These are phyloP conservation scores for Tragelaphus strepsiceros DNA, from an alignment of 2,113 vertebrate genomes.

Conservation along the genomic window DNA sequence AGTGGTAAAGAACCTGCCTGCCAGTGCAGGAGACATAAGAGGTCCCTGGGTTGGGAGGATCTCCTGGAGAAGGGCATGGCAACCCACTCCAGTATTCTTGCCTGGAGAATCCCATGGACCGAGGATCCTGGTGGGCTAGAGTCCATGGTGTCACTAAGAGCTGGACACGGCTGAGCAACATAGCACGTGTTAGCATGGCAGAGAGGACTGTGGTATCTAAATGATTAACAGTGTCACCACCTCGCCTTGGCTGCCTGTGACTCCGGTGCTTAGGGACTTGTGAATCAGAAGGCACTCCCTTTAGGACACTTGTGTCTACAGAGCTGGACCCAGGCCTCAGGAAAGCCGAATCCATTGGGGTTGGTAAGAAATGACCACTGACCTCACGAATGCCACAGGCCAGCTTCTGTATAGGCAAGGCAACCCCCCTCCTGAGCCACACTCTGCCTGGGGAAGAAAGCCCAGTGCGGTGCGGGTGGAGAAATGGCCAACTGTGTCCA, in stretches of 20 bases:
- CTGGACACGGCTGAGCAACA: not conserved
- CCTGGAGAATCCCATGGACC: not conserved
- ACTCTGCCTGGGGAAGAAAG: not conserved
- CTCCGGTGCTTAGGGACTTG: not conserved
- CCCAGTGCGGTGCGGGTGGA: fast-evolving
- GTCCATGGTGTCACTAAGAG: not conserved
- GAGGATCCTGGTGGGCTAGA: not conserved
- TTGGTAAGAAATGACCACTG: not conserved
- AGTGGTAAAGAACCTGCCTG: not conserved
- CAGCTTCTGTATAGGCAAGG: not conserved
- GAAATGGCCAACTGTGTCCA: not conserved
- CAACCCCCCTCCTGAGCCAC: fast-evolving
- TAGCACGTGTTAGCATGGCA: not conserved
- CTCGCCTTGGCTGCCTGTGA: not conserved
- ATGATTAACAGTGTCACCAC: not conserved
- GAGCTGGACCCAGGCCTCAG: fast-evolving
- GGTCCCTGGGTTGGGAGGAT: not conserved
- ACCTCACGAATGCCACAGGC: fast-evolving
- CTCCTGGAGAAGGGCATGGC: not conserved
- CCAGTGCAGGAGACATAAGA: not conserved
- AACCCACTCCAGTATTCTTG: not conserved
- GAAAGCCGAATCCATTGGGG: fast-evolving
- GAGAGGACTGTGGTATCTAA: not conserved
- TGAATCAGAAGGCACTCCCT: not conserved
- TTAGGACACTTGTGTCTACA: not conserved